phyloP scores from a whole-genome alignment of 2,113 vertebrate species.

The Xenopus tropicalis region UCB_Xtro_10.0 CM004444.2:113542501-113543000 shows the following conservation, averaged over 20 bases:
- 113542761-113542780: too few species aligned
- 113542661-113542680: conserved; percentile 63
- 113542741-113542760: neutral
- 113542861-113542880: too few species aligned
- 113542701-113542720: conserved; percentile 64
- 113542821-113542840: neutral
- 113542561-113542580: conserved; percentile 62
- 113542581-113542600: conserved; percentile 69
- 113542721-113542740: conserved; percentile 46
- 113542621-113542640: conserved; percentile 72
- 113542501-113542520: conserved; percentile 91
- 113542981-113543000: neutral
- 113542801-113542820: neutral
- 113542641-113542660: conserved; percentile 58
- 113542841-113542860: conserved; percentile 9
- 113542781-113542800: neutral
- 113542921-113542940: too few species aligned
- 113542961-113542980: conserved; percentile 35
- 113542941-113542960: conserved; percentile 23
- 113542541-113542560: conserved; percentile 77
- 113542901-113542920: too few species aligned
- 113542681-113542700: conserved; percentile 53
- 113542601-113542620: conserved; percentile 70
- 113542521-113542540: conserved; percentile 96
- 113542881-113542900: too few species aligned